A percentile compares a stretch with the other conserved stretches of the same genome.
Evolutionary conservation across 2,888 invertebrate species (phyloP).

Genomic region (Ferdinandea cuprea): DNA sequence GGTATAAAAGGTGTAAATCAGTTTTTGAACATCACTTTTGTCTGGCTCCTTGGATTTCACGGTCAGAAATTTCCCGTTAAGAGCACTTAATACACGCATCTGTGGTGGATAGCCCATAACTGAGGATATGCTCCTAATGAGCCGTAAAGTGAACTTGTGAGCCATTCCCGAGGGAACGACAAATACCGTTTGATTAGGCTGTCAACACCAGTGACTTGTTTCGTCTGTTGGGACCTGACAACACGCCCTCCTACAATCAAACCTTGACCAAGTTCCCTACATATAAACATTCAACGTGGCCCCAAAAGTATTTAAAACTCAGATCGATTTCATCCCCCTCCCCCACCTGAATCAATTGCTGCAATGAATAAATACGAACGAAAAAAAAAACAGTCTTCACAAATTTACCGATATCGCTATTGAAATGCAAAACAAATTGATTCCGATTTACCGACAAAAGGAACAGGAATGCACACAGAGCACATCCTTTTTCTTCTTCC

Average conservation of each 20-base stretch:
- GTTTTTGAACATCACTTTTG: conserved; percentile 44
- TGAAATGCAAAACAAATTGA: conserved; percentile 58
- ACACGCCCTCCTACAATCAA: neutral
- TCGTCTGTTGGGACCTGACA: conserved; percentile 1
- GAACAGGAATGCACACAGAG: conserved; percentile 6
- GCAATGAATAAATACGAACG: conserved; percentile 3
- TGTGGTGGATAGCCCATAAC: conserved; percentile 54
- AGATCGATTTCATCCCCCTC: neutral
- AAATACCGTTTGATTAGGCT: conserved; percentile 32
- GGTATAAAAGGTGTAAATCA: conserved; percentile 78
- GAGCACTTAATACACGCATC: conserved; percentile 48
- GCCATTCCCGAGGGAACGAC: conserved; percentile 7
- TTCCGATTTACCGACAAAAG: conserved; percentile 28
- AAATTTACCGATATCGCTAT: conserved; percentile 24
- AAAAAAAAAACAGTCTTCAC: neutral
- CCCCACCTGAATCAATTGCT: conserved; percentile 17
- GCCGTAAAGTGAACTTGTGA: conserved; percentile 1
- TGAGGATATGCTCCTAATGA: conserved; percentile 25
- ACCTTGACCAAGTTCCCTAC: too few species aligned
- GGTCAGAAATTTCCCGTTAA: conserved; percentile 34
- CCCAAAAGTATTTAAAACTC: neutral
- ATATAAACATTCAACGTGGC: neutral
- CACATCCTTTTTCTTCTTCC: conserved; percentile 7
- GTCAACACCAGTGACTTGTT: conserved; percentile 13
- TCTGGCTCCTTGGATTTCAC: conserved; percentile 2